phyloP scores from a whole-genome alignment of 2,113 vertebrate genomes.

The Pristiophorus japonicus region DNA sequence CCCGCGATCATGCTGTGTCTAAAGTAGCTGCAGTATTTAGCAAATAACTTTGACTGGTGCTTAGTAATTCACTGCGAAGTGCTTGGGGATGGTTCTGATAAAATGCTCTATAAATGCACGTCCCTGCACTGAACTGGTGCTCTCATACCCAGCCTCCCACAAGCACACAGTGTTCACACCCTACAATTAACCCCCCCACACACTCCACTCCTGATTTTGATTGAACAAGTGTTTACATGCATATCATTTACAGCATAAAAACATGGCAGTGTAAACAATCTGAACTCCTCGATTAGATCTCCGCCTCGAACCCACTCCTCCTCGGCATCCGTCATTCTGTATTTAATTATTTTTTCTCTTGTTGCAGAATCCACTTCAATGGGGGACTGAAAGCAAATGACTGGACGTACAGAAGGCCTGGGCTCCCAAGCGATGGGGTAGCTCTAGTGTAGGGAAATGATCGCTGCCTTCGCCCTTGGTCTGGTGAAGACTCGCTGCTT shows the following conservation, averaged over 20 bases:
- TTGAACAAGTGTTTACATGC: not conserved
- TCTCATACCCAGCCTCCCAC: not conserved
- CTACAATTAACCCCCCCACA: not conserved
- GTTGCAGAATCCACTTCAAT: conserved; percentile 11
- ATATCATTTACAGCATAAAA: too few relatives aligned
- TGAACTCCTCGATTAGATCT: not conserved
- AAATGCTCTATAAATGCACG: not conserved
- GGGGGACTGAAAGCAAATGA: not conserved
- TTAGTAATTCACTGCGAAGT: not conserved
- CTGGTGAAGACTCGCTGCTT: not conserved
- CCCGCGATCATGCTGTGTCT: not conserved
- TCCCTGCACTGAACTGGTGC: not conserved
- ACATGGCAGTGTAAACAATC: too few relatives aligned
- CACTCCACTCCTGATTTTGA: not conserved
- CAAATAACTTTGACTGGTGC: not conserved
- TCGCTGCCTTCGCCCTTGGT: not conserved
- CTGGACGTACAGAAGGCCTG: not conserved
- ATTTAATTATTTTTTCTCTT: not conserved
- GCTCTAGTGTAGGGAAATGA: not conserved
- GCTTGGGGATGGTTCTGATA: not conserved
- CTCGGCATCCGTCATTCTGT: not conserved
- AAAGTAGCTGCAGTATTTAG: not conserved
- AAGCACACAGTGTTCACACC: not conserved
- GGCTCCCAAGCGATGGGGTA: not conserved
- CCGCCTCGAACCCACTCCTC: not conserved